Conservation (phyloP, 2,888 invertebrate genomes). For the Athripsodes cinereus region DNA sequence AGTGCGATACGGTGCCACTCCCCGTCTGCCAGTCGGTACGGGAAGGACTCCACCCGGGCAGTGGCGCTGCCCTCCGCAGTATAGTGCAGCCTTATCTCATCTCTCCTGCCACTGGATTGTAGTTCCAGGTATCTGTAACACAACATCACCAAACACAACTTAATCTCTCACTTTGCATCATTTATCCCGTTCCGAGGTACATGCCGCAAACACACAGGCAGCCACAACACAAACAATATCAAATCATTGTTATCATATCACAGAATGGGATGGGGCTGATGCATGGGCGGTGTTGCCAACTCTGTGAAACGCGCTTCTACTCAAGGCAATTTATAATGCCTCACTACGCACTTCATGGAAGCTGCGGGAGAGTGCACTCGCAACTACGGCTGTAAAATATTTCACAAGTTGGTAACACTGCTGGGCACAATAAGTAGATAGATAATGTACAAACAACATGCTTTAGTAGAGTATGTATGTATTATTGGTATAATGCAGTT, state of each 20-base stretch:
- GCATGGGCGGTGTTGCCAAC: slow-evolving; percentile 32
- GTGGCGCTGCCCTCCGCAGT: slow-evolving; percentile 58
- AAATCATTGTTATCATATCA: slow-evolving; percentile 30
- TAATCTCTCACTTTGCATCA: slow-evolving; percentile 4
- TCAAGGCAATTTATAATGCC: too few species aligned
- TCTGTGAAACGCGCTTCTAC: background rate
- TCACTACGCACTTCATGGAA: too few species aligned
- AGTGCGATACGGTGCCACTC: slow-evolving; percentile 84
- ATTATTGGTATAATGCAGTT: background rate
- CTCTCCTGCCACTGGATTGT: slow-evolving; percentile 82
- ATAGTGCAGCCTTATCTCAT: slow-evolving; percentile 82
- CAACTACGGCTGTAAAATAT: background rate
- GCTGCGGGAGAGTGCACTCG: too few species aligned
- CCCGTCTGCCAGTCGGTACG: slow-evolving; percentile 80
- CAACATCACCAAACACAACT: slow-evolving; percentile 21
- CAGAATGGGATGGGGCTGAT: slow-evolving; percentile 41
- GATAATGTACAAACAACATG: background rate
- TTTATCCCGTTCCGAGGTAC: slow-evolving; percentile 50
- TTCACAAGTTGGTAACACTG: background rate
- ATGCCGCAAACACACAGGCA: slow-evolving; percentile 28
- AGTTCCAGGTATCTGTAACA: slow-evolving; percentile 77
- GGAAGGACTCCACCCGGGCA: slow-evolving; percentile 79
- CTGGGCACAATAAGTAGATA: background rate
- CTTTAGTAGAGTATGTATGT: background rate
- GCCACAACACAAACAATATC: slow-evolving; percentile 18